Percentiles rank a stretch among this genome's conserved stretches.
Evolutionary conservation across 2,888 invertebrate species (phyloP).

Genomic region (Perizoma affinitatum): DNA sequence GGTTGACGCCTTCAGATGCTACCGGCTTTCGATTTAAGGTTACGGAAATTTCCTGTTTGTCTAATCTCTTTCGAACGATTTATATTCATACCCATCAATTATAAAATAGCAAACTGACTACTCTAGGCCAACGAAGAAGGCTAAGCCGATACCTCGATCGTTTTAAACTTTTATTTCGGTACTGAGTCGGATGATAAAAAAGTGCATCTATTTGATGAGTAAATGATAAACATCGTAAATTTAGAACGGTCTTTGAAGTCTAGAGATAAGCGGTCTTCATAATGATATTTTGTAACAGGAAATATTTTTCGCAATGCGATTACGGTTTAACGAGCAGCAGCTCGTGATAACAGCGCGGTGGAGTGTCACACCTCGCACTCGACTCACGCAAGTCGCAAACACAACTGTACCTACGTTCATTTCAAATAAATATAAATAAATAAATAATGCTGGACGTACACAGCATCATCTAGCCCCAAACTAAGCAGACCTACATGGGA

Average conservation of each 20-base stretch:
- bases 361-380: no score
- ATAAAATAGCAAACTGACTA: conserved; percentile 60
- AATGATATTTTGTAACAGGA: conserved; percentile 38
- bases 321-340: conserved; percentile 30
- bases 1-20: conserved; percentile 43
- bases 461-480: no score
- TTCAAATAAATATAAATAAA: no score
- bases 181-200: conserved; percentile 53
- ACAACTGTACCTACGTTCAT: no score
- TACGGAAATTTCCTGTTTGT: conserved; percentile 45
- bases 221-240: conserved; percentile 67
- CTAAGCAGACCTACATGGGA: no score
- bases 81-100: conserved; percentile 45
- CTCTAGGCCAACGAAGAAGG: conserved; percentile 68
- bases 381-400: no score
- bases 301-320: conserved; percentile 38
- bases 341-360: conserved; percentile 26
- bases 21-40: conserved; percentile 44
- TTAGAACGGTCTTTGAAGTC: conserved; percentile 57
- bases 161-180: conserved; percentile 62
- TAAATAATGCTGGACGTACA: no score
- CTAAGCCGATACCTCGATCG: conserved; percentile 60
- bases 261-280: conserved; percentile 38
- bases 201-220: conserved; percentile 61
- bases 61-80: conserved; percentile 49